phyloP scores from a whole-genome alignment of 2,888 invertebrate genomes.

The Mythimna ferrago region DNA sequence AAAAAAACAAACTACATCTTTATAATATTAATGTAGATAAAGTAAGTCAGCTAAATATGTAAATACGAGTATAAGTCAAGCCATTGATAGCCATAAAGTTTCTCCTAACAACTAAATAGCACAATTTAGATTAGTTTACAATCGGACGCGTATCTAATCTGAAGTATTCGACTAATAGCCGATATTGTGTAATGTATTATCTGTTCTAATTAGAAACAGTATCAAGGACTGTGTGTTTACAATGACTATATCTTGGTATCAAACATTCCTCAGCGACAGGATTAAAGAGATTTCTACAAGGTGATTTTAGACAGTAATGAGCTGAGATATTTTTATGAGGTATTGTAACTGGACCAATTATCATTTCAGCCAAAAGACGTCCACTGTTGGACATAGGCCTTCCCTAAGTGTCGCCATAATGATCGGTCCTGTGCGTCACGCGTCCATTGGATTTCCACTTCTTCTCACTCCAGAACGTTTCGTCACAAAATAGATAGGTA shows the following conservation, averaged over 20 bases:
- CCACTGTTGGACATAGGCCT: too few species aligned
- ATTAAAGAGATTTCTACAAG: conserved; percentile 26
- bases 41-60: neutral
- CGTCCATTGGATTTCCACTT: too few species aligned
- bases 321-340: neutral
- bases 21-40: neutral
- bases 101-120: neutral
- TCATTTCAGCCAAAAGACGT: too few species aligned
- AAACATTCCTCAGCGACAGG: conserved; percentile 23
- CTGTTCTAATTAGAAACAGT: conserved; percentile 51
- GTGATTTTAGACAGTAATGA: conserved; percentile 5
- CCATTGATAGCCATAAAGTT: neutral
- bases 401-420: too few species aligned
- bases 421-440: too few species aligned
- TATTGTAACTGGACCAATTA: too few species aligned
- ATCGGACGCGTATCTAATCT: conserved; percentile 42
- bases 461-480: too few species aligned
- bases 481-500: too few species aligned
- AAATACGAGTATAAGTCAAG: neutral
- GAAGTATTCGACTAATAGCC: conserved; percentile 28
- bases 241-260: conserved; percentile 32
- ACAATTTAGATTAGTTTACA: conserved; percentile 11
- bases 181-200: conserved; percentile 51
- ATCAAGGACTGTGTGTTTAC: conserved; percentile 54
- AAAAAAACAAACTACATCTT: too few species aligned